Conservation (phyloP, 2,888 invertebrate genomes). For the Odontothrips loti region DNA sequence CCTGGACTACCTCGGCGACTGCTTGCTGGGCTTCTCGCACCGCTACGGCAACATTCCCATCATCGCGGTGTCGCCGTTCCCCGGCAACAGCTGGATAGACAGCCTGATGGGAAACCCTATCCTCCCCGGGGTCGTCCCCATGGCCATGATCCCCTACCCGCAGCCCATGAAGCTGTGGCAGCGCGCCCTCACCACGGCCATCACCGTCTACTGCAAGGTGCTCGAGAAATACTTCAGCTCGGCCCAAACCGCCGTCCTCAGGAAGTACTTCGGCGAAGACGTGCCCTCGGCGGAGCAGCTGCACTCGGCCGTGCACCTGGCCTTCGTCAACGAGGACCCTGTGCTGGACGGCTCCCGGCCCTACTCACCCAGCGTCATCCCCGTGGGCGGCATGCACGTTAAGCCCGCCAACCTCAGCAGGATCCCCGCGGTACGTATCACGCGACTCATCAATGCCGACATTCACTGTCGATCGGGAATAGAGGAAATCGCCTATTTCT, state of each 20-base stretch:
- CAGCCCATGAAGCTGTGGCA: slow-evolving; percentile 24
- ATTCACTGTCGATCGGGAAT: too few species aligned
- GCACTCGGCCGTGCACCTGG: slow-evolving; percentile 37
- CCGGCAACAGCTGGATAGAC: not conserved
- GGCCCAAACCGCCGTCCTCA: not conserved
- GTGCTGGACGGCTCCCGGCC: slow-evolving; percentile 39
- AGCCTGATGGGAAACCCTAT: not conserved
- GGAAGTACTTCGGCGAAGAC: slow-evolving; percentile 27
- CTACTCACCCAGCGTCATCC: slow-evolving; percentile 40
- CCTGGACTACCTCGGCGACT: not conserved
- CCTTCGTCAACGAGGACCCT: slow-evolving; percentile 41
- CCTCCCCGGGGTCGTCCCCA: not conserved
- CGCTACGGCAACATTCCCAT: not conserved
- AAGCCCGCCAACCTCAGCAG: slow-evolving; percentile 36
- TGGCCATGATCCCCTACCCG: not conserved
- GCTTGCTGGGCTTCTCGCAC: slow-evolving; percentile 16
- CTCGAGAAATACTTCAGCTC: not conserved
- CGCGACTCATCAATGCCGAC: too few species aligned
- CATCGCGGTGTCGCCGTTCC: not conserved
- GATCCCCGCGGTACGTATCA: not conserved
- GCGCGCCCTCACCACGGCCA: not conserved
- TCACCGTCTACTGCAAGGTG: not conserved
- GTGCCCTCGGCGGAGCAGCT: slow-evolving; percentile 36
- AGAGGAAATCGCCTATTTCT: too few species aligned
- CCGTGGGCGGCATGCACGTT: slow-evolving; percentile 43